Base-by-base conservation (phyloP, 2,888 invertebrate genomes). In the Caenorhabditis panamensis region DNA sequence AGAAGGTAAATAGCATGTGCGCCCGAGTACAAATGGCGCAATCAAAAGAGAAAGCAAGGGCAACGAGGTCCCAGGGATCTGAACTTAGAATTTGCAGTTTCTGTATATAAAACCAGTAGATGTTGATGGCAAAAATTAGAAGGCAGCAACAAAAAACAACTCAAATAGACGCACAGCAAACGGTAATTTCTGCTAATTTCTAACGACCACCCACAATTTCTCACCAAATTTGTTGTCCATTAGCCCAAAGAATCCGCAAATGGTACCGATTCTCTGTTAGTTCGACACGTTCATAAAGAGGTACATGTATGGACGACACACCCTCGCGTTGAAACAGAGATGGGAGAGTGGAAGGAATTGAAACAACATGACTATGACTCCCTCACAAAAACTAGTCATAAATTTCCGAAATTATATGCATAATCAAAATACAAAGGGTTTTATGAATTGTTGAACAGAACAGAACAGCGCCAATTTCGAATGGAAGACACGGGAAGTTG, bases 391-490 rank as follows among this genome's bases (percentile, higher is more conserved):
- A 66, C 37, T 16, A 53, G 54, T 53, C 54, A 24, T 37, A 47
- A 47, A 47, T 9, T 11, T n/a, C 5, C 18, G 9, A 47, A 47
- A 47, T 47, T n/a, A 47, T 18, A 47, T 47, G 47, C 26, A 49
- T 51, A 63, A 41, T 49, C 44, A 49, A 24, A 41, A 13, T 41
- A 41, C 41, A 41, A 41, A 5, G 51, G 49, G 41, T 41, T 59
- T 54, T 62, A 62, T 62, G 41, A 71, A 54, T 49, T 53, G 28
- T 37, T 37, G 31, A 49, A 51, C 59, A 59, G 13, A 6, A 13
- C 44, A 41, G 18, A 56, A 44, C 44, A 44, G 6, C n/a, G 44
- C 31, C 31, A 47, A 28, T 11, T 61, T 18, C 31, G 36, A 59
- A 54, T 71, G 8, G 61, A 26, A 44, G 28, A 44, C 18, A 41